A percentile compares a stretch with the other conserved stretches of the same genome.
These are phyloP conservation scores for Drosophila lacicola DNA, from an alignment of 2,888 invertebrate species.

Conservation along the genomic window DNA sequence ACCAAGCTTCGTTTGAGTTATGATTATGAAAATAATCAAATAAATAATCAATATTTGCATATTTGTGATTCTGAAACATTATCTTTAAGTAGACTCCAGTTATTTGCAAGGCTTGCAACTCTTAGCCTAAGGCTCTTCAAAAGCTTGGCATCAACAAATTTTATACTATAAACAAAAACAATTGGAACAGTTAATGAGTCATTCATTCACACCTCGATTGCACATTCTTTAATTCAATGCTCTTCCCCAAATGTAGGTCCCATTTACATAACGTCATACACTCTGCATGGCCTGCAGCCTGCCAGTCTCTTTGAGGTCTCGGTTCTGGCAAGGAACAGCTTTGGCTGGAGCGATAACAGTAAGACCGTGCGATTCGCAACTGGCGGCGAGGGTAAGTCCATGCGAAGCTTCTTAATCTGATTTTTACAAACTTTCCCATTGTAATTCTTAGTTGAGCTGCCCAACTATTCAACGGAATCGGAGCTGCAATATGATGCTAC, in stretches of 20 bases:
- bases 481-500: slow-evolving; percentile 74
- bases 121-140: too few species aligned
- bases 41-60: background rate
- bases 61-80: background rate
- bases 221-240: background rate
- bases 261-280: slow-evolving; percentile 91
- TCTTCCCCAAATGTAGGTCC: slow-evolving; percentile 86
- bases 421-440: background rate
- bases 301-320: slow-evolving; percentile 92
- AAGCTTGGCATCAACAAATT: too few species aligned
- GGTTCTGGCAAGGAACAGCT: slow-evolving; percentile 92
- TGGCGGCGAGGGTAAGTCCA: slow-evolving; percentile 88
- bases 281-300: slow-evolving; percentile 90
- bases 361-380: slow-evolving; percentile 91
- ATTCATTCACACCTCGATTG: background rate
- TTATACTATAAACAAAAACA: too few species aligned
- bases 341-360: slow-evolving; percentile 94
- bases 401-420: background rate
- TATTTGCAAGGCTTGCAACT: background rate
- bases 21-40: background rate
- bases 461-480: slow-evolving; percentile 84
- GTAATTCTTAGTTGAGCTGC: slow-evolving; percentile 79
- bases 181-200: too few species aligned
- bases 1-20: too few species aligned
- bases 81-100: background rate